These are phyloP conservation scores for Argyresthia goedartella DNA, from an alignment of 2,888 invertebrate species.

Conservation along the genomic window DNA sequence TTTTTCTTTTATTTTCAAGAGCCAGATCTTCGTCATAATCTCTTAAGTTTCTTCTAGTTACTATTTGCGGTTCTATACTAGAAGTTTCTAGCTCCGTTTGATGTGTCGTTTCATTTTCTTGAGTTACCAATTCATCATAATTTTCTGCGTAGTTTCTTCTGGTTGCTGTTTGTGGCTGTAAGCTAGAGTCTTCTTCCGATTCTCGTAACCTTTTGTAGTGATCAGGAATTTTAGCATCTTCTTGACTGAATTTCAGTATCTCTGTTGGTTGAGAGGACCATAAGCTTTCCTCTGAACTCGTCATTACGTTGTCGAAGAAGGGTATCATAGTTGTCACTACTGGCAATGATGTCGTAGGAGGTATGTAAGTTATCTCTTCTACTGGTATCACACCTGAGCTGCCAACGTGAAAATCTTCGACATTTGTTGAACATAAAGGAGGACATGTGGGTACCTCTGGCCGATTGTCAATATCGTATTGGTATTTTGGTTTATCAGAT, in stretches of 20 bases:
- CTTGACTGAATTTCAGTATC: conserved; percentile 44
- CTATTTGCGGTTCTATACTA: no score
- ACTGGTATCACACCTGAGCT: conserved; percentile 53
- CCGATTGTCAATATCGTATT: conserved; percentile 16
- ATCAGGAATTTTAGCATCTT: conserved; percentile 52
- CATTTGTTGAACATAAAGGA: conserved; percentile 32
- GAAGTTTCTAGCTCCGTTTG: no score
- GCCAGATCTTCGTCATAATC: conserved; percentile 2
- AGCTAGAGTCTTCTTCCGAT: background rate
- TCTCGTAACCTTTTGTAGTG: conserved; percentile 8
- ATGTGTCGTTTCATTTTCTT: conserved; percentile 4
- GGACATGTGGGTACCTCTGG: conserved; percentile 23
- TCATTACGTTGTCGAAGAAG: conserved; percentile 24
- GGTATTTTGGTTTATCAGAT: background rate
- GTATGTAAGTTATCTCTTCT: conserved; percentile 18
- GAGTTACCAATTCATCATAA: conserved; percentile 8
- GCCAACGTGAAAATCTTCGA: conserved; percentile 52
- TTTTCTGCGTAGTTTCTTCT: background rate
- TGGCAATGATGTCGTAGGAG: conserved; percentile 17
- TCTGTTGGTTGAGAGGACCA: conserved; percentile 36
- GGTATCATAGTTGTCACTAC: conserved; percentile 23
- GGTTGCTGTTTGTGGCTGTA: background rate
- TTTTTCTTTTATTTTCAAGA: conserved; percentile 18
- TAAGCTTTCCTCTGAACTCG: conserved; percentile 15
- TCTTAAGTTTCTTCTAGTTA: background rate